Conservation (phyloP, 2,888 invertebrate species). For the Aporophyla lueneburgensis region DNA sequence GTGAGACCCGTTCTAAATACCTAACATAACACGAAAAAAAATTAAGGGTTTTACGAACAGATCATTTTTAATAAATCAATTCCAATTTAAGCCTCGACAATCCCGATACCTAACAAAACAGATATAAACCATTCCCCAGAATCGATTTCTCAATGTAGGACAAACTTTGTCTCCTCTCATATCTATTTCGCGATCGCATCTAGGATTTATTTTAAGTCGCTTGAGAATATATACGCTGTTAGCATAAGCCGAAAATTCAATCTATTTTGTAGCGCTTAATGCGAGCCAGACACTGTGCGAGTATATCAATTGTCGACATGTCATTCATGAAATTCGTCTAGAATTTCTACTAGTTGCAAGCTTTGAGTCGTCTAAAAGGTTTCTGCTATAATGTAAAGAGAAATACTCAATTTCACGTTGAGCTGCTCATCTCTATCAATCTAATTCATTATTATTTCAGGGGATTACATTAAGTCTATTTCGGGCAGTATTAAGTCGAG, state of each 20-base stretch:
- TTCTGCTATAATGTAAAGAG: constrained; percentile 24
- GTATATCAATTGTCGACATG: constrained; percentile 30
- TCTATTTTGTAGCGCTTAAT: constrained; percentile 57
- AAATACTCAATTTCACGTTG: constrained; percentile 52
- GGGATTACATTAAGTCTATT: constrained; percentile 66
- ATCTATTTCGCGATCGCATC: constrained; percentile 53
- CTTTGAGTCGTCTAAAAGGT: constrained; percentile 14
- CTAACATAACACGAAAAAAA: background rate
- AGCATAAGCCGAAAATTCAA: constrained; percentile 63
- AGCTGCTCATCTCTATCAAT: constrained; percentile 44
- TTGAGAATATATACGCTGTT: constrained; percentile 58
- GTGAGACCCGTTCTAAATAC: background rate
- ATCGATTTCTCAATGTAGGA: constrained; percentile 35
- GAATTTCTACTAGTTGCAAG: constrained; percentile 31
- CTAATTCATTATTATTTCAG: constrained; percentile 65
- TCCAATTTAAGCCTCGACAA: background rate
- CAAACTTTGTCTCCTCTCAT: constrained; percentile 47
- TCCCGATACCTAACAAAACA: constrained; percentile 9
- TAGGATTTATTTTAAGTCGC: constrained; percentile 59
- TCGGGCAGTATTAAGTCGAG: constrained; percentile 60
- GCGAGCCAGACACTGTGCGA: constrained; percentile 11
- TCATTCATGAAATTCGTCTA: constrained; percentile 30
- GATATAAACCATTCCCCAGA: constrained; percentile 25
- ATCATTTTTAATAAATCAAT: background rate
- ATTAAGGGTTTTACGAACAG: background rate